Evolutionary conservation across 2,113 vertebrate species (phyloP).

Genomic region (Hyperopisus bebe): DNA sequence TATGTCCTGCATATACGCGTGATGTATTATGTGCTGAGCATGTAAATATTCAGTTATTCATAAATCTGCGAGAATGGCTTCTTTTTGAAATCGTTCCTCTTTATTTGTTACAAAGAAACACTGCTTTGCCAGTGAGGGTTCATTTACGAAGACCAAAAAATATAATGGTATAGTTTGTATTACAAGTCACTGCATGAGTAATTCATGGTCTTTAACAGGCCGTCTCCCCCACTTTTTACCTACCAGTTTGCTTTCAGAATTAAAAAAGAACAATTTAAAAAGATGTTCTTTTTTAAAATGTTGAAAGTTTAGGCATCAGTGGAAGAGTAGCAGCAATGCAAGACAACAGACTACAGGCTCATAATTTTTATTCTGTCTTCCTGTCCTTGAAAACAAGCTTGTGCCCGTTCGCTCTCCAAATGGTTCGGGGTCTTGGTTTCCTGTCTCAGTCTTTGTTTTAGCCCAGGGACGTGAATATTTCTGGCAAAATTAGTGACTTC

Average conservation of each 20-base stretch:
- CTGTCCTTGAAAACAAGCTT: background rate
- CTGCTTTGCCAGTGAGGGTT: background rate
- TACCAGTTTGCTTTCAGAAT: background rate
- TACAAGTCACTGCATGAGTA: background rate
- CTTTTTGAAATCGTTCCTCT: background rate
- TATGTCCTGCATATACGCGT: background rate
- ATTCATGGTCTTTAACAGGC: background rate
- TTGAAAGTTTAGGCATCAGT: background rate
- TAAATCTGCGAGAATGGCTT: background rate
- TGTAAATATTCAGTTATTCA: slow-evolving; percentile 17
- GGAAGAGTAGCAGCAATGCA: background rate
- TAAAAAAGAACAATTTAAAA: background rate
- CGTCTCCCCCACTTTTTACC: background rate
- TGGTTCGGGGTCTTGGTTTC: background rate
- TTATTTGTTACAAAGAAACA: background rate
- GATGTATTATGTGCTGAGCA: background rate
- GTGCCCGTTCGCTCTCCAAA: background rate
- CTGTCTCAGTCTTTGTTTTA: slow-evolving; percentile 6
- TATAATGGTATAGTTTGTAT: background rate
- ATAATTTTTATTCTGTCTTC: background rate
- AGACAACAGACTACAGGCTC: background rate
- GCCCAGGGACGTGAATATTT: background rate
- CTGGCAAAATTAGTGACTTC: background rate
- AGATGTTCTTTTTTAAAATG: background rate
- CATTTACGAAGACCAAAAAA: background rate